Base-by-base conservation (phyloP, 2,888 invertebrate genomes). In the Pandemis corylana region DNA sequence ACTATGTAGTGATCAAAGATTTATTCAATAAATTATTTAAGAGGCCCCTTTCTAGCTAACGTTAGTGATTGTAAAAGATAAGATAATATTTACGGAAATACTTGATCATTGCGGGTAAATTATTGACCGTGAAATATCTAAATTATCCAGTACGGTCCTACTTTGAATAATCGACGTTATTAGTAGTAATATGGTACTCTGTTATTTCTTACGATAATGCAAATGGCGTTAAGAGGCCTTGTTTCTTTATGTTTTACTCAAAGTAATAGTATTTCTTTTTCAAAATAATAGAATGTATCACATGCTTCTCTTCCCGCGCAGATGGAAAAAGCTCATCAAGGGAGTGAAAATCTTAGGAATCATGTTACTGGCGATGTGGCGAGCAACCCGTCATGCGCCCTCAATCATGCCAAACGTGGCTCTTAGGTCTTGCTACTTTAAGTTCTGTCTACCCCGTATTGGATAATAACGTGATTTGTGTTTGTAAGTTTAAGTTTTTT, bases 101-200 rank as follows among this genome's bases (percentile, higher is more conserved):
- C 20, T 46, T 46, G 28, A 64, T 56, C 44, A 53, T 20, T 64
- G 7, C n/a, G 7, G 9, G n/a, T 53, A 56, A 53, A 10, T 56
- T 53, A 64, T 56, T 44, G 64, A 28, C 64, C 71, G 64, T 71
- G 71, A 64, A 71, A 64, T 64, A 71, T 64, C 42, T 71, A 64
- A 64, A 56, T 64, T 64, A 71, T 64, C 13, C 64, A 51, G 51
- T 64, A 41, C 41, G 70, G 67, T 41, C 41, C 69, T 36, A n/a
- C 28, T 71, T 71, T 64, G 71, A 71, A 71, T 71, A 71, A 71
- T 71, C 71, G 64, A 28, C 51, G 42, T 10, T 68, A 68, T 61
- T 71, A 56, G 28, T 44, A 64, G 13, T 6, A 5, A 7, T 51
- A 13, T 42, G 44, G 41, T 63, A 63, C 70, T 51, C 63, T 5